These are phyloP conservation scores for Episyrphus balteatus DNA, from an alignment of 1,140 invertebrate genomes.

Conservation along the genomic window DNA sequence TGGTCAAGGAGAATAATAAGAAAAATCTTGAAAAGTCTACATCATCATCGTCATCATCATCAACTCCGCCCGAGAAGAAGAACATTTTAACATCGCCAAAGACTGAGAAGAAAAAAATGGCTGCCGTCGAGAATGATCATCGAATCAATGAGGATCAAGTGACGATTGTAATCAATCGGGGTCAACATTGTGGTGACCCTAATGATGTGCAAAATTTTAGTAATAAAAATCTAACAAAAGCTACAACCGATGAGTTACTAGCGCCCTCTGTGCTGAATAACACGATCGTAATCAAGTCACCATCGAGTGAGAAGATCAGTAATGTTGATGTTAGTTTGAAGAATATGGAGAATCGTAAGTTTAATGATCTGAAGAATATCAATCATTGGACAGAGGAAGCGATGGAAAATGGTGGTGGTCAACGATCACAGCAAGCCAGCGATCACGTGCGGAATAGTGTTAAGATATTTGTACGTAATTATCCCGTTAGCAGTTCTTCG, in stretches of 20 bases:
- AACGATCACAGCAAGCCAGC: not conserved
- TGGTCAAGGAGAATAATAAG: constrained; percentile 12
- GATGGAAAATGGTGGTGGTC: constrained; percentile 8
- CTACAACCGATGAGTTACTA: constrained; percentile 24
- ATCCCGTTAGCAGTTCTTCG: not conserved
- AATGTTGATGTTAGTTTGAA: constrained; percentile 27
- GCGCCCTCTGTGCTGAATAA: constrained; percentile 9
- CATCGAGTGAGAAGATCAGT: constrained; percentile 16
- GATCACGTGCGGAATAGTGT: constrained; percentile 13
- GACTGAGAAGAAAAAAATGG: not conserved
- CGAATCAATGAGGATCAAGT: not conserved
- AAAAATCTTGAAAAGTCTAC: constrained; percentile 12
- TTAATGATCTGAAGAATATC: not conserved
- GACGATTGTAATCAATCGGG: not conserved
- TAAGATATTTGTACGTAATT: constrained; percentile 19
- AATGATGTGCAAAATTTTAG: constrained; percentile 31
- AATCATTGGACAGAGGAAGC: constrained; percentile 4
- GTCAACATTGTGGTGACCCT: constrained; percentile 12
- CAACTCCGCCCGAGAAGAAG: not conserved
- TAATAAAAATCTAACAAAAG: constrained; percentile 26
- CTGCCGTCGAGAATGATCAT: not conserved
- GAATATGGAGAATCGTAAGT: constrained; percentile 5
- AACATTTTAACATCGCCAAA: not conserved
- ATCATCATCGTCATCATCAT: not conserved
- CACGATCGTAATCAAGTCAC: constrained; percentile 1